A percentile compares a stretch with the other conserved stretches of the same genome.
Conservation (phyloP, 2,113 vertebrate species). For the Gymnorhina tibicen region DNA sequence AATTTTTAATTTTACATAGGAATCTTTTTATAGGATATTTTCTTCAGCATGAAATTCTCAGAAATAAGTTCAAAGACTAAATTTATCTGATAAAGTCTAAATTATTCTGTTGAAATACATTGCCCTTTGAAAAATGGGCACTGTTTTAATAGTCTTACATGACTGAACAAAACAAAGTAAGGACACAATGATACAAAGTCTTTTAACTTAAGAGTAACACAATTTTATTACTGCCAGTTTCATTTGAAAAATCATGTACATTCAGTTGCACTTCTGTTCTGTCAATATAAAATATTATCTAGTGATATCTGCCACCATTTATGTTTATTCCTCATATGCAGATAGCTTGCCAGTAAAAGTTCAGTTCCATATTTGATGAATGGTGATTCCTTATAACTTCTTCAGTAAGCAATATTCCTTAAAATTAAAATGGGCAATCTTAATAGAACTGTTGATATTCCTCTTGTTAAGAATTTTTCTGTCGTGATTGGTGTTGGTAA, state of each 20-base stretch:
- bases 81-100: background rate
- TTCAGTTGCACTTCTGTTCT: background rate
- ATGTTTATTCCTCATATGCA: background rate
- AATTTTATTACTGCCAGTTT: background rate
- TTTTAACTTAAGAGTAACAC: background rate
- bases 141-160: background rate
- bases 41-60: background rate
- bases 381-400: background rate
- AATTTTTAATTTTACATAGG: background rate
- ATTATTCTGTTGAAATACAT: background rate
- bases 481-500: background rate
- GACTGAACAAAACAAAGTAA: background rate
- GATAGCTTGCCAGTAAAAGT: background rate
- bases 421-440: background rate
- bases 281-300: background rate
- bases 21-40: background rate
- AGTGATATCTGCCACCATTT: background rate
- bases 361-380: background rate
- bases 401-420: background rate
- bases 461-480: background rate
- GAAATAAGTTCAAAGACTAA: background rate
- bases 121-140: background rate
- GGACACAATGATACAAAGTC: background rate
- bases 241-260: background rate
- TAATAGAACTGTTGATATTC: background rate